A percentile compares a stretch with the other conserved stretches of the same genome.
These are phyloP conservation scores for Eucidaris tribuloides DNA, from an alignment of 35 echinoderm and acorn worm genomes.

Conservation along the genomic window DNA sequence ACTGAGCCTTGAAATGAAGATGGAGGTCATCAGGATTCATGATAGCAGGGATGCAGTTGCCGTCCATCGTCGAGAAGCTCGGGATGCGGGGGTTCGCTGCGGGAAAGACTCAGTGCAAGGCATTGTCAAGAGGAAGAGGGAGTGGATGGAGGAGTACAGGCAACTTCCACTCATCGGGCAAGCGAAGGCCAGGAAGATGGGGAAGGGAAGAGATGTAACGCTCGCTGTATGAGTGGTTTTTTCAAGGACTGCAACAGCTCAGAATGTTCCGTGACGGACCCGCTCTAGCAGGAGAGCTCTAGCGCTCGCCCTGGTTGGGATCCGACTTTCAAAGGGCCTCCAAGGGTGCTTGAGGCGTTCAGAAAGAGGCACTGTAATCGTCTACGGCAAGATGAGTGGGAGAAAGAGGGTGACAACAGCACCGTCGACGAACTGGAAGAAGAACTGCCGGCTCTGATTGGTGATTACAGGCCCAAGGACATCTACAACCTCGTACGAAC, in stretches of 20 bases:
- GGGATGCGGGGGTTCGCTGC: not conserved
- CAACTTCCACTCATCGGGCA: constrained; percentile 3
- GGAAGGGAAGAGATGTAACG: not conserved
- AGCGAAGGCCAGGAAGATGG: constrained; percentile 2
- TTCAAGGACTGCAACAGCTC: not conserved
- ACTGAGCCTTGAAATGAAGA: constrained; percentile 22
- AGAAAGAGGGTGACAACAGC: not conserved
- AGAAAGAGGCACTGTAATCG: not conserved
- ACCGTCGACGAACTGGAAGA: not conserved
- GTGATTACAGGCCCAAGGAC: constrained; percentile 3
- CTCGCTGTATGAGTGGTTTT: not conserved
- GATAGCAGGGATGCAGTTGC: not conserved
- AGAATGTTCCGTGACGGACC: not conserved
- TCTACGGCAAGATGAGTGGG: constrained; percentile 32
- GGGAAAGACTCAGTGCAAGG: not conserved
- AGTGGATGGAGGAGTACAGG: constrained; percentile 8
- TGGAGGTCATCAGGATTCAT: constrained; percentile 6
- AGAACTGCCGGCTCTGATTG: not conserved
- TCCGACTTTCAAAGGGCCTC: not conserved
- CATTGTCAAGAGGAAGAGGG: constrained; percentile 16
- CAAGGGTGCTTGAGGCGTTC: constrained; percentile 6
- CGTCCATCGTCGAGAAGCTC: not conserved
- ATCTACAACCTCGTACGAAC: constrained; percentile 37
- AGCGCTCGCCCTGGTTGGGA: not conserved
- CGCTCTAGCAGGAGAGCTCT: not conserved